Conservation (phyloP, 2,888 invertebrate genomes). For the Stratiomys singularior region DNA sequence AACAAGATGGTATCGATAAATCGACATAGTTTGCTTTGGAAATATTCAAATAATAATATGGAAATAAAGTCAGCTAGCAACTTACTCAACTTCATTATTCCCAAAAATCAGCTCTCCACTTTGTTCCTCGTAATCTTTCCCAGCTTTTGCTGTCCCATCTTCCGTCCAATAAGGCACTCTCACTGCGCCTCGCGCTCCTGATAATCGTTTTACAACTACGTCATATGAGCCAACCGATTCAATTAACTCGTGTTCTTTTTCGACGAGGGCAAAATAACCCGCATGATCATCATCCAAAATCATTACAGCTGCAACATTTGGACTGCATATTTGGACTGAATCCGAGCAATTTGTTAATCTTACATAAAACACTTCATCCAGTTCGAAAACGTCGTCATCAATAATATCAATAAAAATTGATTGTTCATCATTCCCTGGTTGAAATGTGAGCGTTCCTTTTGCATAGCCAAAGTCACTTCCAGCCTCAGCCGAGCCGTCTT, state of each 20-base stretch:
- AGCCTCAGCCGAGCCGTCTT: conserved; percentile 98
- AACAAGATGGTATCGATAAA: too few species aligned
- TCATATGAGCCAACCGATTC: conserved; percentile 92
- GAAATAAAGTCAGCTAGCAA: conserved; percentile 58
- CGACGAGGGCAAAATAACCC: conserved; percentile 93
- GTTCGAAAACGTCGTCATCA: conserved; percentile 99
- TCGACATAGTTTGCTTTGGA: too few species aligned
- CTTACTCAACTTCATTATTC: conserved; percentile 99
- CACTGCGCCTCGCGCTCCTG: conserved; percentile 94
- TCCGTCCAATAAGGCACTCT: conserved; percentile 88
- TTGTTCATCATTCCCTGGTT: conserved; percentile 88
- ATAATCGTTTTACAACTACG: conserved; percentile 86
- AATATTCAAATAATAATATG: too few species aligned
- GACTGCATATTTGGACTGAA: conserved; percentile 77
- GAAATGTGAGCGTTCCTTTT: conserved; percentile 86
- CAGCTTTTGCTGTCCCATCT: conserved; percentile 91
- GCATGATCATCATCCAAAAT: conserved; percentile 99
- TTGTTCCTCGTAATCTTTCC: conserved; percentile 85
- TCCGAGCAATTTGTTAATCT: conserved; percentile 80
- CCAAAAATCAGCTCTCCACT: conserved; percentile 90
- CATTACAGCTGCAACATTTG: conserved; percentile 94
- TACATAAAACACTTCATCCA: conserved; percentile 98
- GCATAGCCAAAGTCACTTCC: conserved; percentile 93
- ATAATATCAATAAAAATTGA: conserved; percentile 92
- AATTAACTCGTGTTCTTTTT: conserved; percentile 84